Evolutionary conservation across 2,113 vertebrate genomes (phyloP).

Genomic region (Daphoenositta chrysoptera): DNA sequence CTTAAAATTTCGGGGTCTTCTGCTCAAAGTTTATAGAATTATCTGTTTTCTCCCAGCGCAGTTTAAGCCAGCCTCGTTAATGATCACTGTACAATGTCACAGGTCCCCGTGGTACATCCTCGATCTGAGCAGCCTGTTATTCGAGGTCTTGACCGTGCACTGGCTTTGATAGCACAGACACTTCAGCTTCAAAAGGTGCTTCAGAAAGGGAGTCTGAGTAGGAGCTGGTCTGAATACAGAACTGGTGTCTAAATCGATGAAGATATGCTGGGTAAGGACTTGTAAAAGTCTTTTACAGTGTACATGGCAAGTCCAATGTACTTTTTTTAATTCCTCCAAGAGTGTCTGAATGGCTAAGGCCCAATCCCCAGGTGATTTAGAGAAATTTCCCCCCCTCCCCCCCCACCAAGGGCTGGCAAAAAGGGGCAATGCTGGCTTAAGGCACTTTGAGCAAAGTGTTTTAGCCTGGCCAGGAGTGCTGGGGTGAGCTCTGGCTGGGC

Average conservation of each 20-base stretch:
- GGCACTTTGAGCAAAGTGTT: background rate
- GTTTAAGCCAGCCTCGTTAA: background rate
- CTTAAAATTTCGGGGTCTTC: background rate
- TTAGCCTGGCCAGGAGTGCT: fast-evolving
- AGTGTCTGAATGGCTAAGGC: background rate
- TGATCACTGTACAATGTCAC: background rate
- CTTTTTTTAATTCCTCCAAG: constrained; percentile 49
- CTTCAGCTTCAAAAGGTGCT: constrained; percentile 31
- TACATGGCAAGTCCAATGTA: background rate
- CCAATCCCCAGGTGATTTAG: background rate
- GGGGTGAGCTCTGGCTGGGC: background rate
- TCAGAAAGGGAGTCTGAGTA: background rate
- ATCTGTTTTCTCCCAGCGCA: background rate
- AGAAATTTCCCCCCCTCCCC: background rate
- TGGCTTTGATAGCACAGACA: constrained; percentile 18
- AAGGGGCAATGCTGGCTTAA: background rate
- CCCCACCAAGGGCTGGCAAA: background rate
- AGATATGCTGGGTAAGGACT: background rate
- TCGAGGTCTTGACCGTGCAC: background rate
- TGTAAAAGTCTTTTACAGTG: background rate
- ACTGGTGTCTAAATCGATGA: background rate
- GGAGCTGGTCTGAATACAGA: background rate
- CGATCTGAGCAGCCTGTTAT: background rate
- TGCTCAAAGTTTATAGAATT: background rate
- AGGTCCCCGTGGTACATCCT: background rate